Percentiles rank a stretch among this genome's conserved stretches.
These are phyloP conservation scores for Gila robusta DNA, from an alignment of 2,797 vertebrate genomes.

Conservation along the genomic window DNA sequence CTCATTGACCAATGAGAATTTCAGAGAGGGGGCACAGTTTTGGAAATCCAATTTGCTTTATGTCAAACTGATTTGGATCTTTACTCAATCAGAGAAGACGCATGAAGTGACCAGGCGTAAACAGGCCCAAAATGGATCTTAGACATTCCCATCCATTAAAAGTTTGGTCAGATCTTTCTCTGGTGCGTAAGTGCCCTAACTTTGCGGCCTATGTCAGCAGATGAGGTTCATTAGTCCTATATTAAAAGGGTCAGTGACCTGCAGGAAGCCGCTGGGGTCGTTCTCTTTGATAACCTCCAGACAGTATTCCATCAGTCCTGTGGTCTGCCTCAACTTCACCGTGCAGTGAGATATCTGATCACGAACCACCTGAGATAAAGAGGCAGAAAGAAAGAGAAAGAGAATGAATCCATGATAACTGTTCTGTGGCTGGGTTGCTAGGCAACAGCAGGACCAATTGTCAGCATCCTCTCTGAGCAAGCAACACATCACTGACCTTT, in stretches of 20 bases:
- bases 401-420: not conserved
- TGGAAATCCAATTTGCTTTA: not conserved
- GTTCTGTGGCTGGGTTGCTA: slow-evolving; percentile 59
- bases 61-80: slow-evolving; percentile 2
- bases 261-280: slow-evolving; percentile 97
- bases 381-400: slow-evolving; percentile 11
- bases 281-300: slow-evolving; percentile 99
- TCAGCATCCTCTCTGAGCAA: slow-evolving; percentile 55
- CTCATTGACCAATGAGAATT: not conserved
- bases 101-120: not conserved
- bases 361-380: slow-evolving; percentile 87
- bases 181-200: not conserved
- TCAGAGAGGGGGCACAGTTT: not conserved
- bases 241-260: slow-evolving; percentile 76
- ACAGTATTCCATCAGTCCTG: slow-evolving; percentile 98
- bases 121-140: not conserved
- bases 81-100: not conserved
- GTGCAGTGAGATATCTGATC: slow-evolving; percentile 99
- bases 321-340: slow-evolving; percentile 97
- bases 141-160: not conserved
- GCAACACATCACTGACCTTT: slow-evolving; percentile 47
- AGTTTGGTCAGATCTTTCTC: not conserved
- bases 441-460: slow-evolving; percentile 60
- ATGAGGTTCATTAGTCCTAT: not conserved
- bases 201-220: not conserved